phyloP scores from a whole-genome alignment of 2,113 vertebrate genomes.

The Cyrtonyx montezumae region DNA sequence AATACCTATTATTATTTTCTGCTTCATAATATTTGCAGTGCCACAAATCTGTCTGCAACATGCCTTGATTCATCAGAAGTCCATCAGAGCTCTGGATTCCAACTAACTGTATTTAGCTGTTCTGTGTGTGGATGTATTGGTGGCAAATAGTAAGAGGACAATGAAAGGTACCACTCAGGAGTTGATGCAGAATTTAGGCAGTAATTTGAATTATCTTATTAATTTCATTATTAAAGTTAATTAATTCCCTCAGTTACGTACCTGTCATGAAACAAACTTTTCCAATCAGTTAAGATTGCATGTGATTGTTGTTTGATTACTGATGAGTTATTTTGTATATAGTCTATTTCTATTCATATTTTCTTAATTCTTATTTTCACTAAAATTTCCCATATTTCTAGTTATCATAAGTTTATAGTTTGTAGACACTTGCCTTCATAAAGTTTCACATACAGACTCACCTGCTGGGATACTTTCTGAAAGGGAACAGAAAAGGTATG shows the following conservation, averaged over 20 bases:
- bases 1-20: background rate
- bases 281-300: background rate
- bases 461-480: background rate
- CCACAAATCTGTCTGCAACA: background rate
- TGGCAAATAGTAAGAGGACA: background rate
- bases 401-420: background rate
- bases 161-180: background rate
- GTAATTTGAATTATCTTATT: background rate
- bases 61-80: background rate
- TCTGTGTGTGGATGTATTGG: background rate
- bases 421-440: background rate
- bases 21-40: background rate
- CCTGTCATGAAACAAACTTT: background rate
- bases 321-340: background rate
- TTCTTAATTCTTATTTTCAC: background rate
- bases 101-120: background rate
- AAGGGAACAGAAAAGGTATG: background rate
- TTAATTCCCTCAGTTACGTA: background rate
- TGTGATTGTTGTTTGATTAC: background rate
- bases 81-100: background rate
- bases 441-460: background rate
- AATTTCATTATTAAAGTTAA: background rate
- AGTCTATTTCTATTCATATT: background rate
- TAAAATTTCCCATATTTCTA: background rate
- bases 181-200: background rate